Conservation (phyloP, 2,113 vertebrate genomes). For the Oreochromis tanganicae region DNA sequence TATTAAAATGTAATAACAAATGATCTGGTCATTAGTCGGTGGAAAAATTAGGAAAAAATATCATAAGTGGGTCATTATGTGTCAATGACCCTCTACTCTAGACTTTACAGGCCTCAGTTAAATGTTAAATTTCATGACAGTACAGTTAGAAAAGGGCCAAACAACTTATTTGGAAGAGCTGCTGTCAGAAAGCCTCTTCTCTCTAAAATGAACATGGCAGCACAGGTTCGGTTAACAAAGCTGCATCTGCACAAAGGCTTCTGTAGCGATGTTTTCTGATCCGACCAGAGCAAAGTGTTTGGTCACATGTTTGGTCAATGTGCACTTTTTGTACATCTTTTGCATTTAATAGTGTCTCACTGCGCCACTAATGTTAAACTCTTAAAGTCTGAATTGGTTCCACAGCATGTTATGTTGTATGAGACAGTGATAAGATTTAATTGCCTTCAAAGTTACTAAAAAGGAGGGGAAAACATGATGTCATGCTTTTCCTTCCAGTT, state of each 20-base stretch:
- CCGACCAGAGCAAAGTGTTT: background rate
- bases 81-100: background rate
- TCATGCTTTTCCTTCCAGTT: slow-evolving; percentile 13
- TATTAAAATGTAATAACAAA: background rate
- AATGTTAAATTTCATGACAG: background rate
- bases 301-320: background rate
- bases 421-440: background rate
- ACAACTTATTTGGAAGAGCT: background rate
- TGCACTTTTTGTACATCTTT: background rate
- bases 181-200: fast-evolving
- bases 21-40: background rate
- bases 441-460: background rate
- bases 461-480: background rate
- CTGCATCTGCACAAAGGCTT: background rate
- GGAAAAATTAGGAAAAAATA: background rate
- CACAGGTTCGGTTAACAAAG: background rate
- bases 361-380: background rate
- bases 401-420: background rate
- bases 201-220: background rate
- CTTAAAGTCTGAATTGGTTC: background rate
- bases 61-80: background rate
- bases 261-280: background rate
- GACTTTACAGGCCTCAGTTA: background rate
- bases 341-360: background rate
- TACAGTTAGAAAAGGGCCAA: background rate